Conservation (phyloP, 92 coral and sea anemone genomes). For the Epizoanthus scotinus region DNA sequence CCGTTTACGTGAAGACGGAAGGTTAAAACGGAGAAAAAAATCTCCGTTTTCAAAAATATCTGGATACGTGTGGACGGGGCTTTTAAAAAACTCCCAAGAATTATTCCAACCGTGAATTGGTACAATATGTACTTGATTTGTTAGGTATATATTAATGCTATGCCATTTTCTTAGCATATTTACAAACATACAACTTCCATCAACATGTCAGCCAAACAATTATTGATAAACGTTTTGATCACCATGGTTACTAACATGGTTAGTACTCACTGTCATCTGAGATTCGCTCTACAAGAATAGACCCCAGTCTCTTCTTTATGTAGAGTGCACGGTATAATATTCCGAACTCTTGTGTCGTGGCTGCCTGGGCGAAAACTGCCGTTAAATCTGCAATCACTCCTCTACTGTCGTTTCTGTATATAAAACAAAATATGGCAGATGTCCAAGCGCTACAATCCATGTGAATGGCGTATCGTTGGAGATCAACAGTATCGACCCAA, state of each 20-base stretch:
- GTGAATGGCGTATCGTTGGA: background rate
- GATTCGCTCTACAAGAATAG: background rate
- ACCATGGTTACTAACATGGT: background rate
- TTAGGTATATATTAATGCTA: no score
- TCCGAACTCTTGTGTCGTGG: slow-evolving; percentile 18
- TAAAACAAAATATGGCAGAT: background rate
- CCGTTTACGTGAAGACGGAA: no score
- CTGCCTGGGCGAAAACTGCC: slow-evolving; percentile 10
- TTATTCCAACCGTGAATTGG: no score
- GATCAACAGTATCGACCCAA: no score
- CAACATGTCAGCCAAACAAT: no score
- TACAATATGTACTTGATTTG: no score
- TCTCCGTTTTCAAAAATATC: no score
- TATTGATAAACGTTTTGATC: background rate
- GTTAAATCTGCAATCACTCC: background rate
- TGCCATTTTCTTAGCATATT: no score
- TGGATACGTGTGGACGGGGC: no score
- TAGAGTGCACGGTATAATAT: slow-evolving; percentile 22
- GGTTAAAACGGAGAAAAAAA: no score
- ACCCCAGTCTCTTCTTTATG: slow-evolving; percentile 5
- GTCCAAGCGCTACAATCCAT: background rate
- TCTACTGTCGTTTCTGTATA: slow-evolving; percentile 9
- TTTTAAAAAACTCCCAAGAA: no score
- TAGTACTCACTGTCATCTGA: slow-evolving; percentile 16
- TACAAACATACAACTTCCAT: no score